Conservation (phyloP, 2,797 vertebrate genomes). For the Dallia pectoralis region DNA sequence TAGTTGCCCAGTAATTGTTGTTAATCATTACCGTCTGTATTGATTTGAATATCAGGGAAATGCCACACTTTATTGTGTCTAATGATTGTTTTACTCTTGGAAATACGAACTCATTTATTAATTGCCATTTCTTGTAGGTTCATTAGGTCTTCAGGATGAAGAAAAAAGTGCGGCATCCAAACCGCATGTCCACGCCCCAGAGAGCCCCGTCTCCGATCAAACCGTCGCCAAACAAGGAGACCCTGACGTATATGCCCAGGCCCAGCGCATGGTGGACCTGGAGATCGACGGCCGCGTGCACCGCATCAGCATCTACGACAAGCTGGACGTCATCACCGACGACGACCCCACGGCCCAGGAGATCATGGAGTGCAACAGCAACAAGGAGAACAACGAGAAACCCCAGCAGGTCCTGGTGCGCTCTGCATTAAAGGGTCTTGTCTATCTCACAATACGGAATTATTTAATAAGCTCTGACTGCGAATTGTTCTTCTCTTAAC, state of each 20-base stretch:
- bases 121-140: constrained; percentile 29
- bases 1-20: no score
- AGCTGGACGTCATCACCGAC: constrained; percentile 88
- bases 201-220: constrained; percentile 92
- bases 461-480: no score
- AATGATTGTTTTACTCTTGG: neutral
- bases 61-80: neutral
- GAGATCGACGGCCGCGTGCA: constrained; percentile 96
- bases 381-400: constrained; percentile 95
- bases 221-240: constrained; percentile 92
- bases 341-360: constrained; percentile 95
- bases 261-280: constrained; percentile 97
- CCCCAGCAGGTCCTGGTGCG: constrained; percentile 85
- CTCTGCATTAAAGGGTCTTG: no score
- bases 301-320: constrained; percentile 94
- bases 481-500: no score
- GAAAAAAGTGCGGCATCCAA: constrained; percentile 89
- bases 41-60: no score
- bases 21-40: no score
- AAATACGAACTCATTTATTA: neutral
- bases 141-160: constrained; percentile 81
- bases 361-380: constrained; percentile 96
- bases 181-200: constrained; percentile 81
- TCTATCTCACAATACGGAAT: no score
- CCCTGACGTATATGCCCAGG: constrained; percentile 94